Conservation (phyloP, 1,140 invertebrate genomes). For the Aphidius gifuensis region DNA sequence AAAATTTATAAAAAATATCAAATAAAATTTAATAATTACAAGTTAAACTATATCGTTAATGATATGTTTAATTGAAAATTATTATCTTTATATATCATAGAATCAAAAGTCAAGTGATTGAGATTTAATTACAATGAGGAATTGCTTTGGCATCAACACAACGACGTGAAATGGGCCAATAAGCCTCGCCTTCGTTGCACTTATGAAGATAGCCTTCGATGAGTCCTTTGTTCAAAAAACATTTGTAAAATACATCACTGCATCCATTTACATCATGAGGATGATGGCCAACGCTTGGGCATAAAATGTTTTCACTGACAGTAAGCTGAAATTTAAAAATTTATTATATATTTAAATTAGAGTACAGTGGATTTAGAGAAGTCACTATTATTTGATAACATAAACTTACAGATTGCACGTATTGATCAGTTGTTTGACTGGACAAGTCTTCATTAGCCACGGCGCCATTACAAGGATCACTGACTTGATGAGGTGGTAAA, state of each 20-base stretch:
- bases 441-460: conserved; percentile 41
- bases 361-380: too few species aligned
- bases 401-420: conserved; percentile 3
- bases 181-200: conserved; percentile 66
- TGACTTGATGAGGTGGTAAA: conserved; percentile 55
- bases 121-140: background rate
- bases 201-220: conserved; percentile 65
- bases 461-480: conserved; percentile 56
- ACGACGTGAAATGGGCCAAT: conserved; percentile 65
- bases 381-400: background rate
- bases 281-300: conserved; percentile 63
- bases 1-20: background rate
- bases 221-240: conserved; percentile 51
- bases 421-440: conserved; percentile 24
- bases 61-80: too few species aligned
- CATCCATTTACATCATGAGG: conserved; percentile 53
- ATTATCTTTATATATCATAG: too few species aligned
- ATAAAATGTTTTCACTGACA: conserved; percentile 53
- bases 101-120: too few species aligned
- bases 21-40: background rate
- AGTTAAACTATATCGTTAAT: too few species aligned
- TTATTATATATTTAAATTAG: background rate
- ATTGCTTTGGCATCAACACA: conserved; percentile 56
- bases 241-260: conserved; percentile 68
- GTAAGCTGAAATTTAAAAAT: conserved; percentile 54